Evolutionary conservation across 2,113 vertebrate species (phyloP).

Genomic region (Misgurnus mizolepis): DNA sequence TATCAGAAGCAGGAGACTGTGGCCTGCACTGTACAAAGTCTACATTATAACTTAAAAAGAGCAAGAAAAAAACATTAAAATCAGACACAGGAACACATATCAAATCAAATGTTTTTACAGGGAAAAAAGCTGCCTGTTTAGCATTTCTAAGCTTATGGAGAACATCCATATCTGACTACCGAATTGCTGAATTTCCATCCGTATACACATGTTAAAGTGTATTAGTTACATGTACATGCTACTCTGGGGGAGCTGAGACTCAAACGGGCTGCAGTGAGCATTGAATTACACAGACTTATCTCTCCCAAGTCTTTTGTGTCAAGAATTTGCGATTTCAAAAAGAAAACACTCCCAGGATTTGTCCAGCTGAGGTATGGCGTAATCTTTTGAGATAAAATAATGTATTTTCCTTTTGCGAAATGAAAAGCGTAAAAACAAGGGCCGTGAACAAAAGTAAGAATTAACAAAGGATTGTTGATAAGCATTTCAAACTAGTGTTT

Average conservation of each 20-base stretch:
- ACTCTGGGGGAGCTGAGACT: not conserved
- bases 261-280: not conserved
- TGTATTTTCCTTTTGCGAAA: slow-evolving; percentile 24
- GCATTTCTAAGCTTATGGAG: slow-evolving; percentile 1
- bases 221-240: not conserved
- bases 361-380: slow-evolving; percentile 1
- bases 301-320: slow-evolving; percentile 28
- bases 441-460: slow-evolving; percentile 22
- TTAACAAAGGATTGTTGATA: slow-evolving; percentile 52
- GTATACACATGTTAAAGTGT: slow-evolving; percentile 8
- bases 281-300: not conserved
- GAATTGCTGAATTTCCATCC: slow-evolving; percentile 21
- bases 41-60: slow-evolving; percentile 48
- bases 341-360: slow-evolving; percentile 31
- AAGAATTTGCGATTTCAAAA: slow-evolving; percentile 17
- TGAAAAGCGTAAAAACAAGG: slow-evolving; percentile 10
- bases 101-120: slow-evolving; percentile 40
- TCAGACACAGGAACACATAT: slow-evolving; percentile 18
- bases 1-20: slow-evolving; percentile 47
- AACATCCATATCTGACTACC: not conserved
- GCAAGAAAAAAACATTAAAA: slow-evolving; percentile 32
- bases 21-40: slow-evolving; percentile 51
- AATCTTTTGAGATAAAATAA: slow-evolving; percentile 20
- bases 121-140: slow-evolving; percentile 9
- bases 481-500: slow-evolving; percentile 18